phyloP scores from a whole-genome alignment of 2,797 vertebrate species.

The Microctenopoma stevenorrisi region DNA sequence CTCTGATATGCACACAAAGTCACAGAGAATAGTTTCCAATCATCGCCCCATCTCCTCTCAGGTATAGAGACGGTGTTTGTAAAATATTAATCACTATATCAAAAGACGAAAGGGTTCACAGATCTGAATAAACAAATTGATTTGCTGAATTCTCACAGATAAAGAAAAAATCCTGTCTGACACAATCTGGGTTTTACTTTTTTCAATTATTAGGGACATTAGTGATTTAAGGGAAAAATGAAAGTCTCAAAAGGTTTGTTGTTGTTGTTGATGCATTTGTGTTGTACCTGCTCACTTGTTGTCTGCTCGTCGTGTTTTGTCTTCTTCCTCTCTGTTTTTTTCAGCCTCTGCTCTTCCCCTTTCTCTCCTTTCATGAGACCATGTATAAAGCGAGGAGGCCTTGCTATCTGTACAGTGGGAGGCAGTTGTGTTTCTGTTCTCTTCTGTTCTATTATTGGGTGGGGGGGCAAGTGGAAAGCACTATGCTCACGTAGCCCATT shows the following conservation, averaged over 20 bases:
- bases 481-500: conserved; percentile 92
- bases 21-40: conserved; percentile 41
- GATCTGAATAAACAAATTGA: conserved; percentile 72
- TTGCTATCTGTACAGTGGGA: conserved; percentile 64
- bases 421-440: conserved; percentile 69
- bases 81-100: conserved; percentile 76
- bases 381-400: conserved; percentile 56
- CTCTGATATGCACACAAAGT: conserved; percentile 38
- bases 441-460: conserved; percentile 65
- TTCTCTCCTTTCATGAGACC: conserved; percentile 33
- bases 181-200: not conserved
- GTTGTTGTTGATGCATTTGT: not conserved
- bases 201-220: not conserved
- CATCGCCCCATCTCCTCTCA: conserved; percentile 49
- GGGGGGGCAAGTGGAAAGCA: conserved; percentile 87
- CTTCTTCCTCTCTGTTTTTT: not conserved
- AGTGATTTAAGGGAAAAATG: too few relatives aligned
- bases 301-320: not conserved
- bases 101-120: conserved; percentile 56
- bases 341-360: conserved; percentile 5
- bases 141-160: conserved; percentile 44
- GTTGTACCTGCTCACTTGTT: not conserved
- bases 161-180: conserved; percentile 39
- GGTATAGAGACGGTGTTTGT: conserved; percentile 63
- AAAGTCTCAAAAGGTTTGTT: too few relatives aligned